Percentiles rank a stretch among this genome's conserved stretches.
These are phyloP conservation scores for Pitangus sulphuratus DNA, from an alignment of 2,797 vertebrate species.

Conservation along the genomic window DNA sequence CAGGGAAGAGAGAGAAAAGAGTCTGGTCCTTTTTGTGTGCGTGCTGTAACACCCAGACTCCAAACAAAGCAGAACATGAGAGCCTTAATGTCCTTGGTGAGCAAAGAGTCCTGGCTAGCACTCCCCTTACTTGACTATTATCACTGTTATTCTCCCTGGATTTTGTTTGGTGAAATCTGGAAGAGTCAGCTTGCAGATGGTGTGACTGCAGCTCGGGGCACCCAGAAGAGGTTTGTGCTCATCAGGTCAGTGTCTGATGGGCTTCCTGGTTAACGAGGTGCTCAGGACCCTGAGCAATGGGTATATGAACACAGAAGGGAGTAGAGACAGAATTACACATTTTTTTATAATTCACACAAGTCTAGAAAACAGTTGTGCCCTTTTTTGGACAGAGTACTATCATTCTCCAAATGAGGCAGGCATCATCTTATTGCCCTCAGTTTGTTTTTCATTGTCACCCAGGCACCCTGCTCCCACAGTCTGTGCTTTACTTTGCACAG, in stretches of 20 bases:
- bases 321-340: not conserved
- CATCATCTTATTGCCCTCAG: not conserved
- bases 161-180: not conserved
- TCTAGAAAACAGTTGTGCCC: not conserved
- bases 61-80: not conserved
- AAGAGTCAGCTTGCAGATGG: not conserved
- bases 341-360: not conserved
- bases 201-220: fast-evolving
- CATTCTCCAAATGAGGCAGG: not conserved
- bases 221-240: not conserved
- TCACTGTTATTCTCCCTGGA: not conserved
- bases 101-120: not conserved
- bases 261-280: not conserved
- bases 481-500: not conserved
- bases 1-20: not conserved
- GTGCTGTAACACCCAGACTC: not conserved
- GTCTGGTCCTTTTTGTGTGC: not conserved
- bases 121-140: not conserved
- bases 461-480: not conserved
- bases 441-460: not conserved
- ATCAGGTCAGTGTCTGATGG: not conserved
- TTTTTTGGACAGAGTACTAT: not conserved
- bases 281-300: not conserved
- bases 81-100: not conserved
- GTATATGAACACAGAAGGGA: not conserved